These are phyloP conservation scores for Nerophis ophidion DNA, from an alignment of 2,113 vertebrate genomes.

Conservation along the genomic window DNA sequence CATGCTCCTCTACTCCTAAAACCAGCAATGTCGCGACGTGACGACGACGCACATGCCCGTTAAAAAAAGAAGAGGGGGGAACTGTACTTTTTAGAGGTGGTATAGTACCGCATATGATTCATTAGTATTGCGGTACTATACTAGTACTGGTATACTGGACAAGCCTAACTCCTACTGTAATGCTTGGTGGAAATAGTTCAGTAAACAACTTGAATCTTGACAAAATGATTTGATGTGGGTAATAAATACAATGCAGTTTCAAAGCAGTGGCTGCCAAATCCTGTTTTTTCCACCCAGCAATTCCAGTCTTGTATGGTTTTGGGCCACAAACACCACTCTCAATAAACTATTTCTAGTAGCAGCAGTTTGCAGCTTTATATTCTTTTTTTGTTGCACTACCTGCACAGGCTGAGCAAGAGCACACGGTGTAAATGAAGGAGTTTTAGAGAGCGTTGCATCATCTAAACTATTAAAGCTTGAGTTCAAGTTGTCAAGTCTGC, in stretches of 20 bases:
- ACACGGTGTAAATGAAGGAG: not conserved
- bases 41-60: too few species aligned
- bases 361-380: not conserved
- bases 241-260: not conserved
- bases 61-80: too few species aligned
- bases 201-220: too few species aligned
- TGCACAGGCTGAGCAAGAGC: not conserved
- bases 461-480: slow-evolving; percentile 31
- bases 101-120: too few species aligned
- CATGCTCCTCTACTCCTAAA: too few species aligned
- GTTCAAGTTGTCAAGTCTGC: slow-evolving; percentile 39
- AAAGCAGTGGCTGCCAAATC: not conserved
- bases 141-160: too few species aligned
- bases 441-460: not conserved
- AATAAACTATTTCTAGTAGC: not conserved
- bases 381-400: not conserved
- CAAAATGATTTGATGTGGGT: not conserved
- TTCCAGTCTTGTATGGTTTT: not conserved
- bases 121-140: too few species aligned
- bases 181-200: not conserved
- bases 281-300: not conserved
- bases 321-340: not conserved
- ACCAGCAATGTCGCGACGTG: too few species aligned
- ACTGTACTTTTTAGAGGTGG: too few species aligned
- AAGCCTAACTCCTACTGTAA: too few species aligned